Evolutionary conservation across 2,113 vertebrate genomes (phyloP).

Genomic region (Lasiurus borealis): DNA sequence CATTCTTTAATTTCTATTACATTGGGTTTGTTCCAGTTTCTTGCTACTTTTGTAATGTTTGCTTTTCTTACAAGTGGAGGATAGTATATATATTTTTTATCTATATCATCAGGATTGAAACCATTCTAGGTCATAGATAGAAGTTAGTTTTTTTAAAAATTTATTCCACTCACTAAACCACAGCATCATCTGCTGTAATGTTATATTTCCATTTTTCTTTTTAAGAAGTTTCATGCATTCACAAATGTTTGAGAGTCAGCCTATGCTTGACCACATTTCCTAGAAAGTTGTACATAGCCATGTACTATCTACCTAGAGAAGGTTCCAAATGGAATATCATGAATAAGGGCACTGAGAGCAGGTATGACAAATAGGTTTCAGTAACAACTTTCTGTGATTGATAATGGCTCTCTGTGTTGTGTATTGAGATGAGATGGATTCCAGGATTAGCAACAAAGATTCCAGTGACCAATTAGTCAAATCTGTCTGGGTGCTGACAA

Average conservation of each 20-base stretch:
- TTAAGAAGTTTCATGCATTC: neutral
- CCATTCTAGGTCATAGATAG: neutral
- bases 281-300: neutral
- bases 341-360: neutral
- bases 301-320: neutral
- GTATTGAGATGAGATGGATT: neutral
- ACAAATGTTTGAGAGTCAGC: neutral
- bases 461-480: neutral
- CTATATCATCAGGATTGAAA: slow-evolving; percentile 6
- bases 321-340: neutral
- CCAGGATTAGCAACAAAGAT: neutral
- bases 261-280: neutral
- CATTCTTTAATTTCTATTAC: slow-evolving; percentile 3
- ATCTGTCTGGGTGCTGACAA: neutral
- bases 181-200: neutral
- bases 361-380: neutral
- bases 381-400: neutral
- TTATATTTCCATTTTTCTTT: slow-evolving; percentile 31
- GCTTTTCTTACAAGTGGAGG: neutral
- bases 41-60: slow-evolving; percentile 24
- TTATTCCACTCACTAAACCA: neutral
- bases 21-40: slow-evolving; percentile 38
- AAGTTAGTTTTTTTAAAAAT: slow-evolving; percentile 13
- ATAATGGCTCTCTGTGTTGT: neutral
- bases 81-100: neutral